phyloP scores from a whole-genome alignment of 2,888 invertebrate genomes.

The Lasioglossum lativentre region DNA sequence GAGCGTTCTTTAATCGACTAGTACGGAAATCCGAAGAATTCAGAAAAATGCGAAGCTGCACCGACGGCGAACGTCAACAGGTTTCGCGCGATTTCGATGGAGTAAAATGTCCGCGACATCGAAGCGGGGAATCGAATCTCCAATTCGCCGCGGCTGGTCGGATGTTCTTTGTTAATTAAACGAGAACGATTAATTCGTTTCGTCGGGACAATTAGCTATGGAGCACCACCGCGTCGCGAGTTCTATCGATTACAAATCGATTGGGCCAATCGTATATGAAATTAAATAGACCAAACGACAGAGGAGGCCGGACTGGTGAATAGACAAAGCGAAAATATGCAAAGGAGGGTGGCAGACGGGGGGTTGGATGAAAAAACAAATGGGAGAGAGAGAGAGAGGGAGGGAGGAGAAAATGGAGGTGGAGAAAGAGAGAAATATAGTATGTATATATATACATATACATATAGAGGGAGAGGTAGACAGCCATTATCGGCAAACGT shows the following conservation, averaged over 20 bases:
- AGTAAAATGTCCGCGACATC: no score
- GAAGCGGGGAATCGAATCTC: no score
- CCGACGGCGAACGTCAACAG: no score
- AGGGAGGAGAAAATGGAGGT: not conserved
- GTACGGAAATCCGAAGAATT: no score
- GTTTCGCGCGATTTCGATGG: no score
- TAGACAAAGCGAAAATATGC: not conserved
- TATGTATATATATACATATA: not conserved
- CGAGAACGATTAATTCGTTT: constrained; percentile 5
- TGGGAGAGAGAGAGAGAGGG: not conserved
- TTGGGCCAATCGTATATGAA: constrained; percentile 24
- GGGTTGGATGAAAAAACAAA: constrained; percentile 5
- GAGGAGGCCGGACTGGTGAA: constrained; percentile 9
- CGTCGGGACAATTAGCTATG: not conserved
- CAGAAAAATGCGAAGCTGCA: no score
- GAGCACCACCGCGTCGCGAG: constrained; percentile 28
- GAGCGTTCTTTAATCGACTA: not conserved
- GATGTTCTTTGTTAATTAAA: not conserved
- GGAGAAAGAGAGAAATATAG: not conserved
- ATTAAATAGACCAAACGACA: constrained; percentile 39
- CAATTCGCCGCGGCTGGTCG: not conserved
- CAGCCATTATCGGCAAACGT: constrained; percentile 63
- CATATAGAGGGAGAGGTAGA: constrained; percentile 20
- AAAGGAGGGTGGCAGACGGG: constrained; percentile 16
- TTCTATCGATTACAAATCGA: constrained; percentile 33